Evolutionary conservation across 2,888 invertebrate species (phyloP), one percentile per base, ranked within the genome.

Genomic region (Beris chalybata): DNA sequence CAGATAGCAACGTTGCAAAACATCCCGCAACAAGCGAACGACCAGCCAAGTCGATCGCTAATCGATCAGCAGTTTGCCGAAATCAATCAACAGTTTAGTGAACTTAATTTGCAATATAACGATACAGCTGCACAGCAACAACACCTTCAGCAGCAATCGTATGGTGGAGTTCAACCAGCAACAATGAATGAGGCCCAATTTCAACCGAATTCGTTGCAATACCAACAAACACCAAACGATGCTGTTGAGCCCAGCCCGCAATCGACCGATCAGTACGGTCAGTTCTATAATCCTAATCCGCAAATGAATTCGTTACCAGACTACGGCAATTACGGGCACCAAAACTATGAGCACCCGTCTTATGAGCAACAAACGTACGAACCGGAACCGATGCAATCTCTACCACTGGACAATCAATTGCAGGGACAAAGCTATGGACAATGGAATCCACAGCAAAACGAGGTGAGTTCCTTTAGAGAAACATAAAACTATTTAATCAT

Each of bases 41-140:
- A 52, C 2, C 9, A 22, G 22, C 61, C 61, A 22, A 52, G 64
- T 74, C 74, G 68, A 73, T 74, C 67, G 70, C 44, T 30, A 55
- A 77, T 79, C 67, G 76, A 80, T 75, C 77, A 79, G 70, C 78
- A 80, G 71, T 80, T 80, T 73, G 73, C 73, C 15, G 76, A 79
- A 73, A 75, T 81, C 1, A 80, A 77, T 71, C 76, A 78, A 71
- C 79, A 80, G 70, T 79, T 80, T 70, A 76, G 73, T 67, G 78
- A 79, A 67, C 71, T 81, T 15, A 79, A 77, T 72, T 73, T 78
- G 75, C 79, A 79, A 71, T 77, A 79, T 68, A 74, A 73, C 66
- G 73, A 67, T 54, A 52, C 44, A 32, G 67, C 67, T 15, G 61
- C 58, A 12, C 44, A 48, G 7, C 69, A 69, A 15, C 70, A 71